Evolutionary conservation across 2,888 invertebrate species (phyloP), one percentile per base, ranked within the genome.

Genomic region (Frankliniella intonsa): DNA sequence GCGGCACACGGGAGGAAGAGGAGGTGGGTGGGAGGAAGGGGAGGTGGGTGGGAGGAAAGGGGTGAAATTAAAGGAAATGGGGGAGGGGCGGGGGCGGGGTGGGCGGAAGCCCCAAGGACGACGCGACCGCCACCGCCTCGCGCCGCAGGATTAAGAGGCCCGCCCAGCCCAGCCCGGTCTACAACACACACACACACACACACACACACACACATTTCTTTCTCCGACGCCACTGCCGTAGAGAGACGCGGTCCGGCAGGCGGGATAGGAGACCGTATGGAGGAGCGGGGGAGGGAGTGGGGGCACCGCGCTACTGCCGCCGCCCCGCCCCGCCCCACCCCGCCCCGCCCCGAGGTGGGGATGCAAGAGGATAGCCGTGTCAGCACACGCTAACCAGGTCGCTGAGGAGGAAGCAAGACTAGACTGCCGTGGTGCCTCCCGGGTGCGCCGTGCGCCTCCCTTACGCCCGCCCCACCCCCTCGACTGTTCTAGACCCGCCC

Each of bases 351-450:
- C 38, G 55, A 12, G 55, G 17, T 55, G 55, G 14, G 55, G 69
- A 11, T 7, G 69, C 69, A 38, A 2, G 69, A 22, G 69, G 69
- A 76, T 25, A 76, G 69, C 69, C 69, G 25, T 76, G 69, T 76
- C 69, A 76, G 69, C 69, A 76, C 38, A 5, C 69, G 69, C 69
- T 76, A 25, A 76, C 69, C 69, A 76, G 69, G 69, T 76, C 69
- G 69, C 69, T 76, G 12, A 17, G 62, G 62, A 7, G 19, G 62
- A 38, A 12, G 69, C 69, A 25, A 76, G 69, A 76, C 69, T 76
- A 22, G 69, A n/a, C 5, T 69, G 22, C 69, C 22, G 8, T 55
- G 55, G 14, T 17, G 55, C 55, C 55, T 3, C 14, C 2, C 55
- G 17, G 12, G 62, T 3, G 62, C 5, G 62, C 62, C 11, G 62